Evolutionary conservation across 2,797 vertebrate genomes (phyloP), one percentile per base, ranked within the genome.

Genomic region (Gymnopithys bicolor): DNA sequence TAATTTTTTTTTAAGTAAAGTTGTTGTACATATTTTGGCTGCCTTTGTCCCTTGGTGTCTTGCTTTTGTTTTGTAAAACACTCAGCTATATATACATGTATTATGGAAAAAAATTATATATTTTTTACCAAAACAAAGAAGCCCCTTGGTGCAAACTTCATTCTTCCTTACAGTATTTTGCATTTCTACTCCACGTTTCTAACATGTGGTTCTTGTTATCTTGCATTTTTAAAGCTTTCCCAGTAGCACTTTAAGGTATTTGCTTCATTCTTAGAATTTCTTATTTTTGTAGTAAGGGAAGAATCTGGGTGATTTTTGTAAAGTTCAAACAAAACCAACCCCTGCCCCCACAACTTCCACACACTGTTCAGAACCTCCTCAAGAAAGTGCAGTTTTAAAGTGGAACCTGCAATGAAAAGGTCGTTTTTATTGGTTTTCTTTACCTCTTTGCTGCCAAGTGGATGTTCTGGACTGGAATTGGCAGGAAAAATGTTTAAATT

Each of bases 171-270:
- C 82, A 95, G 88, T 97, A 97, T 96, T 97, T 97, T 94, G 84
- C 96, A 96, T 97, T 97, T 98, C 91, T 98, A 96, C 96, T 97
- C 95, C 97, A 91, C 93, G 96, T 98, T 97, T 98, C 98, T 98
- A 98, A 98, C 97, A 93, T 97, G 97, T 98, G 98, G 97, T 98
- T 98, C 97, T 97, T 97, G 95, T 98, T 98, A 98, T 98, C 97
- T 98, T 98, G 97, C 97, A 95, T 98, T 98, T 98, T 97, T 97
- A 98, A 99, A 99, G 99, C 98, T 97, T 98, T 96, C 98, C 98
- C 98, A 98, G 98, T 98, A 98, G 98, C 98, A 98, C 97, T 96
- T 98, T 98, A 98, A 99, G 99, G 99, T 99, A 98, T 98, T 97
- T 97, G 95, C 84, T 98, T 98, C 94, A 95, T 98, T 97, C 97